phyloP scores from a whole-genome alignment of 2,797 vertebrate genomes.

The Denticeps clupeoides region DNA sequence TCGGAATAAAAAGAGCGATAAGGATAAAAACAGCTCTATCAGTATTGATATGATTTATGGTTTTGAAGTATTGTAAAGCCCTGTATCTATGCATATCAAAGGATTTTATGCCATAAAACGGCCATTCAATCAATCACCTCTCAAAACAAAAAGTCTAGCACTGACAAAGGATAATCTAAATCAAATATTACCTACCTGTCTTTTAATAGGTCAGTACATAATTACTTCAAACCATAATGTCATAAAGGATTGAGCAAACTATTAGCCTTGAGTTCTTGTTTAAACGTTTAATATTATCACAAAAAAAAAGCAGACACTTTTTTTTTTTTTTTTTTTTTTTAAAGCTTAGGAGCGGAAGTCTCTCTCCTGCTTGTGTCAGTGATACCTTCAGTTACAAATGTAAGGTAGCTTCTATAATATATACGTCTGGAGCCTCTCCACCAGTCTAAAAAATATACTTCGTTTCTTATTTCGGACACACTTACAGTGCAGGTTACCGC shows the following conservation, averaged over 20 bases:
- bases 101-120: too few species aligned
- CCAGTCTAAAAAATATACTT: background rate
- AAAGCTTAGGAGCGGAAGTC: too few species aligned
- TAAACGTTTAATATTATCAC: background rate
- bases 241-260: background rate
- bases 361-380: too few species aligned
- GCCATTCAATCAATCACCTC: too few species aligned
- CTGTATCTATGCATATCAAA: too few species aligned
- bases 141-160: too few species aligned
- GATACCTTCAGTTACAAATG: too few species aligned
- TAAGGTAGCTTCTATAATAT: background rate
- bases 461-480: background rate
- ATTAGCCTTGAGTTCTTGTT: background rate
- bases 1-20: background rate
- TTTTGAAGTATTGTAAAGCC: too few species aligned
- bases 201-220: background rate
- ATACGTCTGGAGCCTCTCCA: background rate
- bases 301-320: background rate
- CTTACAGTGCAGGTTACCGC: background rate
- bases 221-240: background rate
- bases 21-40: background rate
- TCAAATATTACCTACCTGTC: too few species aligned
- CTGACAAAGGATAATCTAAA: too few species aligned
- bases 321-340: conserved; percentile 1
- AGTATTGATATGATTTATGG: background rate